Conservation (phyloP, 2,113 vertebrate species). For the Hydropotes inermis region DNA sequence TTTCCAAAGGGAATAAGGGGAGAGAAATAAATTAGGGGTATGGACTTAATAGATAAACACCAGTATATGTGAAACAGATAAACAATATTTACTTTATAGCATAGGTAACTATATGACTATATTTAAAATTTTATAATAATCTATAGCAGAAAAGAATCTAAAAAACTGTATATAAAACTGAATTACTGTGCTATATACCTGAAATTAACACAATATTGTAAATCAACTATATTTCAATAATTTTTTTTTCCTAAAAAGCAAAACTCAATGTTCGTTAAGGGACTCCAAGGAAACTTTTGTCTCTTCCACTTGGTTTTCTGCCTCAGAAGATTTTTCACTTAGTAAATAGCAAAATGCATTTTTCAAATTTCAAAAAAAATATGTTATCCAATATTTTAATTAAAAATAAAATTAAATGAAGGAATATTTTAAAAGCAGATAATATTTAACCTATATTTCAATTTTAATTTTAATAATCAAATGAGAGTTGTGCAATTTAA, state of each 20-base stretch:
- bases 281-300: not conserved
- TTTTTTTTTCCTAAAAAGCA: not conserved
- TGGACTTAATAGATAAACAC: not conserved
- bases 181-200: not conserved
- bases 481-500: not conserved
- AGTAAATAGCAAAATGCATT: not conserved
- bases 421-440: not conserved
- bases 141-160: not conserved
- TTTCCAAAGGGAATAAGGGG: not conserved
- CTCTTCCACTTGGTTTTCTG: not conserved
- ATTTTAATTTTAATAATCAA: not conserved
- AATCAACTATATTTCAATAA: not conserved
- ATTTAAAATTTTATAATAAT: not conserved
- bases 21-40: not conserved
- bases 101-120: not conserved
- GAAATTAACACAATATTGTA: not conserved
- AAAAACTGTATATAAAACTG: not conserved
- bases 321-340: not conserved
- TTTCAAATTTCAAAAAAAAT: not conserved
- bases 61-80: not conserved
- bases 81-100: not conserved
- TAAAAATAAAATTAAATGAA: not conserved
- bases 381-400: not conserved
- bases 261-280: not conserved
- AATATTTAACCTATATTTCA: not conserved